These are phyloP conservation scores for human (Homo sapiens) DNA, from an alignment of 2,113 vertebrate species.

Conservation along the genomic window GRCh38 chr22:50159501-50160000, in stretches of 20 bases:
- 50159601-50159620: no score
- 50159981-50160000: fast-evolving
- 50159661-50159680: conserved; percentile 82
- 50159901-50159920: fast-evolving
- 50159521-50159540: no score
- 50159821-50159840: neutral
- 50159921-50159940: fast-evolving
- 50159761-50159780: conserved; percentile 90
- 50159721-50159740: conserved; percentile 97
- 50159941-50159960: neutral
- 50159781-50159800: conserved; percentile 86
- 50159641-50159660: neutral
- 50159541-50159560: no score
- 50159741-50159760: conserved; percentile 99
- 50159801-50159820: neutral
- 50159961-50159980: neutral
- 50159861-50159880: fast-evolving
- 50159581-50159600: no score
- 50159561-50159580: no score
- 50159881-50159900: fast-evolving
- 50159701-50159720: conserved; percentile 88
- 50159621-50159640: neutral
- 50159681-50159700: conserved; percentile 94
- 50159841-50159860: neutral
- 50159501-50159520: no score